Conservation (phyloP, 2,888 invertebrate species). For the Brachyptera risi region DNA sequence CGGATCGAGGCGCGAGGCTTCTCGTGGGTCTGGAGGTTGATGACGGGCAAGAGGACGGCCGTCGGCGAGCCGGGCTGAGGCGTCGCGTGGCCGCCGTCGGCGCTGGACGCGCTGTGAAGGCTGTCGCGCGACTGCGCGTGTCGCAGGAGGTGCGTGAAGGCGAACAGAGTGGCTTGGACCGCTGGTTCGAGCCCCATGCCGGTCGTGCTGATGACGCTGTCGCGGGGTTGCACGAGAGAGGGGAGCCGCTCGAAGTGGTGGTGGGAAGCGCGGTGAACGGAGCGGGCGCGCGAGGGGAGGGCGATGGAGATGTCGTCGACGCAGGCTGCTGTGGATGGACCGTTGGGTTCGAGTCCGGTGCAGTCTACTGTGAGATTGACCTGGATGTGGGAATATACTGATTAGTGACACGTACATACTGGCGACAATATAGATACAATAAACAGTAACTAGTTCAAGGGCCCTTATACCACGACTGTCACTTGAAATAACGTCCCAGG, state of each 20-base stretch:
- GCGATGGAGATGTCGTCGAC: slow-evolving; percentile 29
- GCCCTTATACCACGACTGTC: no score
- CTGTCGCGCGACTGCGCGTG: slow-evolving; percentile 42
- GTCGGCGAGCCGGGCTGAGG: slow-evolving; percentile 34
- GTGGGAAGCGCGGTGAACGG: slow-evolving; percentile 24
- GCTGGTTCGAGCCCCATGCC: slow-evolving; percentile 41
- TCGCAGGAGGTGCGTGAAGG: slow-evolving; percentile 40
- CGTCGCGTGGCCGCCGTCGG: slow-evolving; percentile 37
- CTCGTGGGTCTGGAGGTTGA: slow-evolving; percentile 31
- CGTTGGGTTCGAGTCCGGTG: slow-evolving; percentile 31
- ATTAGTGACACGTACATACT: background rate
- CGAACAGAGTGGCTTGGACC: slow-evolving; percentile 39
- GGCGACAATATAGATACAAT: no score
- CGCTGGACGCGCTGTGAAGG: slow-evolving; percentile 38
- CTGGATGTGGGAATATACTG: slow-evolving; percentile 33
- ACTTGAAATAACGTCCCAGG: no score
- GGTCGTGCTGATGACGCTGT: slow-evolving; percentile 38
- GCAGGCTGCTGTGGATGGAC: slow-evolving; percentile 28
- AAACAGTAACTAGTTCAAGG: no score
- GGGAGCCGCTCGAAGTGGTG: slow-evolving; percentile 33
- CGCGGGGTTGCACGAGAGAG: slow-evolving; percentile 32
- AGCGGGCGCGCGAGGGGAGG: slow-evolving; percentile 21
- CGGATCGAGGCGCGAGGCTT: slow-evolving; percentile 36
- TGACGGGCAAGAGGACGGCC: slow-evolving; percentile 35
- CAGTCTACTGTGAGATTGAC: slow-evolving; percentile 45